Evolutionary conservation across 2,888 invertebrate genomes (phyloP).

Genomic region (Drosophila buzzatii): DNA sequence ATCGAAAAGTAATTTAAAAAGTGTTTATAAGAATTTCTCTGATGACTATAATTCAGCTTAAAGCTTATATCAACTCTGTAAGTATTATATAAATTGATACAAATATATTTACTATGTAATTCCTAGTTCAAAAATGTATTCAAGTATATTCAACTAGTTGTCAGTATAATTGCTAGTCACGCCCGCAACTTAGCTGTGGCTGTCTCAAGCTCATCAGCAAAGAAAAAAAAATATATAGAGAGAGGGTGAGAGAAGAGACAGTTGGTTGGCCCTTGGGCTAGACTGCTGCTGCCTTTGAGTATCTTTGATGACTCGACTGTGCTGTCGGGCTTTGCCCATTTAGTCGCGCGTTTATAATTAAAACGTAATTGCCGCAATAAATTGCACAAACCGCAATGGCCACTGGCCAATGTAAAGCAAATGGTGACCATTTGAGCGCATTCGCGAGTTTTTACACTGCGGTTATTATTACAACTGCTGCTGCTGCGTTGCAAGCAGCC

Average conservation of each 20-base stretch:
- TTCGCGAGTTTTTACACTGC: slow-evolving; percentile 33
- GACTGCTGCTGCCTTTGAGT: slow-evolving; percentile 12
- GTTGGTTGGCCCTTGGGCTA: slow-evolving; percentile 13
- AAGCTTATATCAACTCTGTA: not conserved
- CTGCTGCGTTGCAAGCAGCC: slow-evolving; percentile 57
- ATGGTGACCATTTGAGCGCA: slow-evolving; percentile 37
- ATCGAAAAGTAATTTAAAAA: not conserved
- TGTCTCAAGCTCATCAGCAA: slow-evolving; percentile 22
- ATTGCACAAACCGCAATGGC: slow-evolving; percentile 67
- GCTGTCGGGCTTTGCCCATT: slow-evolving; percentile 33
- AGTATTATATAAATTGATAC: not conserved
- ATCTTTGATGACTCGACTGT: slow-evolving; percentile 32
- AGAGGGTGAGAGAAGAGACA: not conserved
- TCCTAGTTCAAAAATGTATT: not conserved
- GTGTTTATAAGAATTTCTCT: not conserved
- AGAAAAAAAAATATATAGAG: not conserved
- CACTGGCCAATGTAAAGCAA: slow-evolving; percentile 25
- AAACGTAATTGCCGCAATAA: slow-evolving; percentile 77
- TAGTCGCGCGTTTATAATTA: slow-evolving; percentile 77
- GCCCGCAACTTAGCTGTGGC: slow-evolving; percentile 3
- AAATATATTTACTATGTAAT: not conserved
- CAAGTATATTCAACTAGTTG: slow-evolving; percentile 1
- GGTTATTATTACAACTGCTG: slow-evolving; percentile 65
- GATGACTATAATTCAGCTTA: not conserved
- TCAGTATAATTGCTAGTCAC: slow-evolving; percentile 10